phyloP scores from a whole-genome alignment of 53 echinoderm and acorn worm species.

The Temnopleurus reevesii region DNA sequence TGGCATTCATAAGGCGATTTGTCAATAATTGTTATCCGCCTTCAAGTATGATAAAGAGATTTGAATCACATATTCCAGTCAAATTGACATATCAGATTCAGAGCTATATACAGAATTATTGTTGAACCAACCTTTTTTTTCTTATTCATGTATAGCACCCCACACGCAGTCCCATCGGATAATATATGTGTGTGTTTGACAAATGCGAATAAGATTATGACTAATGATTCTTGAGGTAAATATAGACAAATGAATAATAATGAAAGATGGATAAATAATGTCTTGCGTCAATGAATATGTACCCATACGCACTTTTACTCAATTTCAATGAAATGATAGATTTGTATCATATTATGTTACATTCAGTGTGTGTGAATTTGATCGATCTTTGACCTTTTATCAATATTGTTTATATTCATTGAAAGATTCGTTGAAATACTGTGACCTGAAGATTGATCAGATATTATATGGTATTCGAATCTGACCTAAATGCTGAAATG shows the following conservation, averaged over 20 bases:
- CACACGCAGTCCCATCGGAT: neutral
- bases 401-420: neutral
- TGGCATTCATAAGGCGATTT: conserved; percentile 16
- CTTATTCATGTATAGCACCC: neutral
- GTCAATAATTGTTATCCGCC: neutral
- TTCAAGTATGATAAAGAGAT: neutral
- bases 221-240: too few species aligned
- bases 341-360: neutral
- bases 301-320: neutral
- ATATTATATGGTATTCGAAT: neutral
- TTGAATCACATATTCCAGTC: neutral
- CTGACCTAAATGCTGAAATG: neutral
- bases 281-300: neutral
- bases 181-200: neutral
- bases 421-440: neutral
- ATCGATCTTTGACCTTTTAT: neutral
- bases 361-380: too few species aligned
- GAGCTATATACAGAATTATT: neutral
- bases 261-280: neutral
- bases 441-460: neutral
- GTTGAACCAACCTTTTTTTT: neutral
- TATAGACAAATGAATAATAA: too few species aligned
- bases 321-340: too few species aligned
- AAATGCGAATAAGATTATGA: neutral
- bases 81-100: neutral